These are phyloP conservation scores for Maconellicoccus hirsutus DNA, from an alignment of 1,140 invertebrate genomes.

Conservation along the genomic window DNA sequence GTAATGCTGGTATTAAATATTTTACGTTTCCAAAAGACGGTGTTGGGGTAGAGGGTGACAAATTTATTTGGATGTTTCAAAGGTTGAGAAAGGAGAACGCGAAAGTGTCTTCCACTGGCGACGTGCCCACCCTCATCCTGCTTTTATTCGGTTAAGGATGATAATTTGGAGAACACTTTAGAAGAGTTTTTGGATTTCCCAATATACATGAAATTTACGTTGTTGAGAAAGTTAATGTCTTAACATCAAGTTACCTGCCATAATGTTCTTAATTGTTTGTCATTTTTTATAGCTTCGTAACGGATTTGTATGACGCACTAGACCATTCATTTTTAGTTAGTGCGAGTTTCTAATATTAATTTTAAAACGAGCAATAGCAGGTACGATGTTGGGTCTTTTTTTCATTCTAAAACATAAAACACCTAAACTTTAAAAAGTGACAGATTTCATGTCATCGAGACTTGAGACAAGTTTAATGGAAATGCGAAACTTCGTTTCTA, in stretches of 20 bases:
- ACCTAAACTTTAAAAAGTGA: constrained; percentile 4
- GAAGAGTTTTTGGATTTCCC: too few species aligned
- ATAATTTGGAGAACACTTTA: too few species aligned
- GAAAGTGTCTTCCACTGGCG: too few species aligned
- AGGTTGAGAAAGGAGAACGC: too few species aligned
- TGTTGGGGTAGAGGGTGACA: too few species aligned
- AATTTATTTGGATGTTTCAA: too few species aligned
- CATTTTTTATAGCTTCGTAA: neutral
- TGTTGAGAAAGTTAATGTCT: neutral
- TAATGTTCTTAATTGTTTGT: neutral
- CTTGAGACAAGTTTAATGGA: neutral
- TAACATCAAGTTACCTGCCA: neutral
- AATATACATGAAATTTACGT: neutral
- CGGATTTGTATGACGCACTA: neutral
- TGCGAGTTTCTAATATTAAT: neutral
- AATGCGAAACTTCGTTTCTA: neutral
- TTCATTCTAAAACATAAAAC: neutral
- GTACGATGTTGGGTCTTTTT: neutral
- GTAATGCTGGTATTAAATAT: too few species aligned
- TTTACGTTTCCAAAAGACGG: too few species aligned
- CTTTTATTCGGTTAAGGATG: too few species aligned
- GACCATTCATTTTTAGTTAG: neutral
- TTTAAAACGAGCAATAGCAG: neutral
- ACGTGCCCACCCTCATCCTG: too few species aligned
- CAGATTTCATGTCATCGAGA: neutral